phyloP scores from a whole-genome alignment of 1,140 invertebrate genomes.

The Brachionus sp. region DNA sequence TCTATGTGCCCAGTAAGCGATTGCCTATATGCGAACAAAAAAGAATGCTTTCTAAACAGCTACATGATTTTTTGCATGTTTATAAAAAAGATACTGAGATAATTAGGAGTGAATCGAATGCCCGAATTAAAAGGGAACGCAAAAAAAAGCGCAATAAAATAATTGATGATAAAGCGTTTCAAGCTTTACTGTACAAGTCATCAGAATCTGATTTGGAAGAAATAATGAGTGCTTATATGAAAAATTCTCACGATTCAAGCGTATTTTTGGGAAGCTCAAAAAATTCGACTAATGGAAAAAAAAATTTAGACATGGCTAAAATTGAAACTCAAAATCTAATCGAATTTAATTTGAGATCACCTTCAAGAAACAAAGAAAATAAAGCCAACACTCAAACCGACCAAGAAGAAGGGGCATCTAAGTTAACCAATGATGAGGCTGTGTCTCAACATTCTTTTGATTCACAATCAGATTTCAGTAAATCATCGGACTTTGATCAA shows the following conservation, averaged over 20 bases:
- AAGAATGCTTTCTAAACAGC: slow-evolving; percentile 79
- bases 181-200: slow-evolving; percentile 48
- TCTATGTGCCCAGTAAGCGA: slow-evolving; percentile 70
- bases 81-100: slow-evolving; percentile 74
- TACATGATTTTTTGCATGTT: slow-evolving; percentile 84
- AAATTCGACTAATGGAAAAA: slow-evolving; percentile 23
- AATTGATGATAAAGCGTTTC: slow-evolving; percentile 42
- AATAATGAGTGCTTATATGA: slow-evolving; percentile 66
- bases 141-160: slow-evolving; percentile 47
- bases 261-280: slow-evolving; percentile 63
- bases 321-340: background rate
- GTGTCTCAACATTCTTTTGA: background rate
- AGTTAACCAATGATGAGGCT: background rate
- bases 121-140: slow-evolving; percentile 28
- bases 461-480: background rate
- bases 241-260: slow-evolving; percentile 66
- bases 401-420: background rate
- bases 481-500: slow-evolving; percentile 19
- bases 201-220: slow-evolving; percentile 67
- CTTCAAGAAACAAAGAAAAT: background rate
- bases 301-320: background rate
- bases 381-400: background rate
- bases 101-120: slow-evolving; percentile 57
- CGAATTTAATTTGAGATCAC: background rate
- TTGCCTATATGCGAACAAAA: slow-evolving; percentile 76